Conservation (phyloP, 2,113 vertebrate genomes). For the Callorhinus ursinus region DNA sequence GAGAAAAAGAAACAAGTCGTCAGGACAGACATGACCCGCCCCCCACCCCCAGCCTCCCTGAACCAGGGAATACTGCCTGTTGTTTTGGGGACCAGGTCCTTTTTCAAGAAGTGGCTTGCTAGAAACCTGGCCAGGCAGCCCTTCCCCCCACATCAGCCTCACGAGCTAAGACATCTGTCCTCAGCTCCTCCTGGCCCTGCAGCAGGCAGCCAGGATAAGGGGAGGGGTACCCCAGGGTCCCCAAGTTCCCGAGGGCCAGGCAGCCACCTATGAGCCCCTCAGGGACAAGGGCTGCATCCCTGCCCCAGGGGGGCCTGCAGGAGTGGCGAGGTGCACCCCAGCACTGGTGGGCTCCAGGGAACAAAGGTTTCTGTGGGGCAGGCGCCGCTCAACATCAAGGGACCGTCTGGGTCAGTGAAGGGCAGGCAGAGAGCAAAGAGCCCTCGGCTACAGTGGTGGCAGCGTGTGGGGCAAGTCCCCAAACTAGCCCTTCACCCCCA, state of each 20-base stretch:
- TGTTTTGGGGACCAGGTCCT: too few relatives aligned
- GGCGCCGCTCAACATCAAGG: not conserved
- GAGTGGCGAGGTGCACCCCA: not conserved
- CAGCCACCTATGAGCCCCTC: not conserved
- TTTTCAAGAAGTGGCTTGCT: not conserved
- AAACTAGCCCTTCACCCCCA: accelerated
- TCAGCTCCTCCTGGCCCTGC: not conserved
- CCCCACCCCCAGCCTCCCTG: not conserved
- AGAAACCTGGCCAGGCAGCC: not conserved
- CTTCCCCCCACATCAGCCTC: not conserved
- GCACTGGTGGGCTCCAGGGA: not conserved
- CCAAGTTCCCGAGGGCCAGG: not conserved
- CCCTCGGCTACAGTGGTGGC: accelerated
- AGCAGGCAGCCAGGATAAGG: not conserved
- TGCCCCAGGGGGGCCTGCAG: not conserved
- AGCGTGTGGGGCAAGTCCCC: not conserved
- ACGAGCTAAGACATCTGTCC: not conserved
- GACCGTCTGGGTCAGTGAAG: accelerated
- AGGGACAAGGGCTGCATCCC: not conserved
- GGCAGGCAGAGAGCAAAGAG: not conserved
- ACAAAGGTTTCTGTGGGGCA: not conserved
- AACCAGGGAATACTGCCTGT: accelerated
- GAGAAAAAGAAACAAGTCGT: not conserved
- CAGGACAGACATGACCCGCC: accelerated
- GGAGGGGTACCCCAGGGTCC: not conserved